Evolutionary conservation across 2,888 invertebrate species (phyloP).

Genomic region (Andrena trimmerana): DNA sequence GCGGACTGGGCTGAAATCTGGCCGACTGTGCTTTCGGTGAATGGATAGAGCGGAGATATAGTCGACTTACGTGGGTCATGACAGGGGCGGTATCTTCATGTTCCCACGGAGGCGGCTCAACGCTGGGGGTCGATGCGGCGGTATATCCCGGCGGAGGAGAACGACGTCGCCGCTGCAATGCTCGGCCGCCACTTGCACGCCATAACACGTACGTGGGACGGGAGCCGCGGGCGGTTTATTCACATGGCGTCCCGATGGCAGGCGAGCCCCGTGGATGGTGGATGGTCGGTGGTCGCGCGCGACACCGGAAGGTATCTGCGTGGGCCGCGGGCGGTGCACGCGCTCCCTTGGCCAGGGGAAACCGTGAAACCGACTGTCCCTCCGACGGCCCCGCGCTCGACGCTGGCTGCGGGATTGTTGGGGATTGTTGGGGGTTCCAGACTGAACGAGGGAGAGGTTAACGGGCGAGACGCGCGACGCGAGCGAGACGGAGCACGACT

Average conservation of each 20-base stretch:
- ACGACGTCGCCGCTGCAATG: slow-evolving; percentile 52
- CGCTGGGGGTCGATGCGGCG: slow-evolving; percentile 48
- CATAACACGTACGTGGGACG: slow-evolving; percentile 58
- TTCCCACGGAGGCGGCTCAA: slow-evolving; percentile 57
- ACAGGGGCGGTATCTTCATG: slow-evolving; percentile 75
- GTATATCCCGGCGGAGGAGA: slow-evolving; percentile 51
- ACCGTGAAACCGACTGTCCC: slow-evolving; percentile 71
- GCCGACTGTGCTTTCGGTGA: neutral
- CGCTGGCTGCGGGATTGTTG: slow-evolving; percentile 71
- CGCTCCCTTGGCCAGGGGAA: slow-evolving; percentile 66
- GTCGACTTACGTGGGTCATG: slow-evolving; percentile 78
- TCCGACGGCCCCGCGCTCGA: slow-evolving; percentile 65
- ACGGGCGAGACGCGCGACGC: slow-evolving; percentile 33
- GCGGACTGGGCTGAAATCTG: neutral
- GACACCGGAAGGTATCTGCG: slow-evolving; percentile 10
- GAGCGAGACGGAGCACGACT: slow-evolving; percentile 30
- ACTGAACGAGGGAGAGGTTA: slow-evolving; percentile 48
- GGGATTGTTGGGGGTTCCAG: slow-evolving; percentile 29
- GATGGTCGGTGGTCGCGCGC: slow-evolving; percentile 4
- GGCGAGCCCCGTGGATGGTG: slow-evolving; percentile 6
- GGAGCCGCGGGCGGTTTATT: slow-evolving; percentile 32
- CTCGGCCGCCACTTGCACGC: slow-evolving; percentile 61
- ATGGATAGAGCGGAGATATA: neutral
- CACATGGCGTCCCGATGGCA: slow-evolving; percentile 43
- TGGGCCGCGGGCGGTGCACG: slow-evolving; percentile 37